Evolutionary conservation across 2,797 vertebrate genomes (phyloP), one percentile per base, ranked within the genome.

Genomic region (Paramormyrops hopkinsi): DNA sequence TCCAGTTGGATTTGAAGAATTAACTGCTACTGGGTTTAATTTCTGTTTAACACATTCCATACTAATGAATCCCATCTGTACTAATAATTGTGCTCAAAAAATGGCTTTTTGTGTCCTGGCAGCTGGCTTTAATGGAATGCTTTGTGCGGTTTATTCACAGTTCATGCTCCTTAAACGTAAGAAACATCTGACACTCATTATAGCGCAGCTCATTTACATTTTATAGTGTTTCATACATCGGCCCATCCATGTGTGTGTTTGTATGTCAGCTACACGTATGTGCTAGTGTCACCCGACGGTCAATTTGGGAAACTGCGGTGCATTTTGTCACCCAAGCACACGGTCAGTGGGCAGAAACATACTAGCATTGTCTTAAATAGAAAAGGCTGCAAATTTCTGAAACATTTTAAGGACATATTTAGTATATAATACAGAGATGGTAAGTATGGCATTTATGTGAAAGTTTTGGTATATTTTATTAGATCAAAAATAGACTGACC

Each of bases 11-110:
- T 83, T 53, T 53, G 88, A 88, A 56, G 62, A 62, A 89, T 54
- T 46, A 46, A 76, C 65, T 89, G 65, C 88, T 90, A 90, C 90
- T 89, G 88, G 69, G 87, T 90, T 89, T 87, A 54, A 90, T 89
- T 90, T 90, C 44, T 51, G 85, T 90, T 82, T 89, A 87, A 87
- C 88, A 83, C 82, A 89, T 83, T 56, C 85, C 90, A 33, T 37
- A 88, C 51, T 89, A 89, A 90, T 90, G 84, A 90, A 89, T 89
- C 41, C 88, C 88, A 90, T 87, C 84, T 90, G 84, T 41, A 85
- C 85, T 82, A 90, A 90, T 89, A 90, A 87, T 87, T 82, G 3
- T 25, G 44, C 44, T 88, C 53, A 53, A 88, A 76, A 90, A 88
- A 83, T 44, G 17, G 44, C 73, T 82, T 88, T 90, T 84, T 87